phyloP scores from a whole-genome alignment of 2,797 vertebrate species.

The Ptychadena robeensis region DNA sequence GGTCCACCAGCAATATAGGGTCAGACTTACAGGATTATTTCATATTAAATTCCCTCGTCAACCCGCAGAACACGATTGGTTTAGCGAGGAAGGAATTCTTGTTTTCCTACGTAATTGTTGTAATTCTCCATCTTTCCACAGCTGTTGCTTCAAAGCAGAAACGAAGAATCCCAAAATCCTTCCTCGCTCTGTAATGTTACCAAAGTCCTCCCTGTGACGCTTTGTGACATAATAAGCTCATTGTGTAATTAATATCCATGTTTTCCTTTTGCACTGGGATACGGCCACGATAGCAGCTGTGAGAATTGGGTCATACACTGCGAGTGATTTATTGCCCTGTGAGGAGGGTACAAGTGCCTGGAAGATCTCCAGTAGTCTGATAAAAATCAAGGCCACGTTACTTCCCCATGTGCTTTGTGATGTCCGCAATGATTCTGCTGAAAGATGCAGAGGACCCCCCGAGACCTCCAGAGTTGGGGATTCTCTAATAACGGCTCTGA shows the following conservation, averaged over 20 bases:
- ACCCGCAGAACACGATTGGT: neutral
- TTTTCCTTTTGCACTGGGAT: slow-evolving; percentile 25
- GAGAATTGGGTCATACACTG: slow-evolving; percentile 1
- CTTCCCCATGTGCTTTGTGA: slow-evolving; percentile 24
- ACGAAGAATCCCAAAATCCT: neutral
- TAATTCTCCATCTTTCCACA: neutral
- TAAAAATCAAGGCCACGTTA: slow-evolving; percentile 48
- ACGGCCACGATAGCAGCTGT: slow-evolving; percentile 1
- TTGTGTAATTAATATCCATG: slow-evolving; percentile 37
- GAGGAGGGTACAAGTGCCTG: slow-evolving; percentile 40
- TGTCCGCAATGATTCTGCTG: slow-evolving; percentile 44
- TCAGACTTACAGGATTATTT: too few relatives aligned
- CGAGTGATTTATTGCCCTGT: slow-evolving; percentile 48
- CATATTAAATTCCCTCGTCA: too few relatives aligned
- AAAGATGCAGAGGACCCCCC: slow-evolving; percentile 21
- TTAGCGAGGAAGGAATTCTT: neutral
- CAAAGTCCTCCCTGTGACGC: neutral
- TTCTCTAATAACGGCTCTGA: neutral
- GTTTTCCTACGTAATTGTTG: neutral
- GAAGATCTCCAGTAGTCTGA: slow-evolving; percentile 25
- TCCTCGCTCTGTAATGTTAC: neutral
- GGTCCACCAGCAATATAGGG: too few relatives aligned
- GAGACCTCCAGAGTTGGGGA: neutral
- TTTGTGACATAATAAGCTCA: neutral
- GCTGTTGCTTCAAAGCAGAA: neutral